Percentiles rank a stretch among this genome's conserved stretches.
Conservation (phyloP, 2,113 vertebrate genomes). For the Plecturocebus donacophilus region DNA sequence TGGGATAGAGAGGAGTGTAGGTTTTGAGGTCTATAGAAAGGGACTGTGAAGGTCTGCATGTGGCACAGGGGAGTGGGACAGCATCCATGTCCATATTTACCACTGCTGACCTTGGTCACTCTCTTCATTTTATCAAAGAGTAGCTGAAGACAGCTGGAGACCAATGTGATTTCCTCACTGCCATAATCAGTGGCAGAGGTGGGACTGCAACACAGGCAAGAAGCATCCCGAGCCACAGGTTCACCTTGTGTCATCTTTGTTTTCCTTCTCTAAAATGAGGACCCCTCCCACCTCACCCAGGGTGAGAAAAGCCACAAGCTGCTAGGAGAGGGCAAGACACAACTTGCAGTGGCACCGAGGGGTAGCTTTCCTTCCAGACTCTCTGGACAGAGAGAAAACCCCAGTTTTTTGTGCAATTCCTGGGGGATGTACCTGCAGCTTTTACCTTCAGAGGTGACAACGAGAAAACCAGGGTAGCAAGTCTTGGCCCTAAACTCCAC, state of each 20-base stretch:
- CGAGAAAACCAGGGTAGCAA: neutral
- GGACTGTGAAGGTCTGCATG: neutral
- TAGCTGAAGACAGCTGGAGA: neutral
- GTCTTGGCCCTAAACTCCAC: neutral
- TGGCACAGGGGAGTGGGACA: neutral
- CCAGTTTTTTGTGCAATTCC: neutral
- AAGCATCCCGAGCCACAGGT: neutral
- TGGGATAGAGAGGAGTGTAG: neutral
- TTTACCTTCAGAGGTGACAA: neutral
- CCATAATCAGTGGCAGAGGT: neutral
- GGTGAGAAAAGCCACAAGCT: neutral
- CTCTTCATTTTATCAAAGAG: neutral
- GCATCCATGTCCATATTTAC: neutral
- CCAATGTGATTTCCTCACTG: neutral
- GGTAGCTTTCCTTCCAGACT: neutral
- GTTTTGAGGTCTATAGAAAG: neutral
- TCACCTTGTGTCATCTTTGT: neutral
- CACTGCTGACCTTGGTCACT: neutral
- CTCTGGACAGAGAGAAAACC: neutral
- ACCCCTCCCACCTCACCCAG: neutral
- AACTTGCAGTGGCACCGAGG: neutral
- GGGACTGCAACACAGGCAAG: neutral
- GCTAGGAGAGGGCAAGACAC: neutral
- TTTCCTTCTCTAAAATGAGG: slow-evolving; percentile 14
- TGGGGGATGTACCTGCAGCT: neutral